phyloP scores from a whole-genome alignment of 2,113 vertebrate species.

The Zosterops hypoxanthus region DNA sequence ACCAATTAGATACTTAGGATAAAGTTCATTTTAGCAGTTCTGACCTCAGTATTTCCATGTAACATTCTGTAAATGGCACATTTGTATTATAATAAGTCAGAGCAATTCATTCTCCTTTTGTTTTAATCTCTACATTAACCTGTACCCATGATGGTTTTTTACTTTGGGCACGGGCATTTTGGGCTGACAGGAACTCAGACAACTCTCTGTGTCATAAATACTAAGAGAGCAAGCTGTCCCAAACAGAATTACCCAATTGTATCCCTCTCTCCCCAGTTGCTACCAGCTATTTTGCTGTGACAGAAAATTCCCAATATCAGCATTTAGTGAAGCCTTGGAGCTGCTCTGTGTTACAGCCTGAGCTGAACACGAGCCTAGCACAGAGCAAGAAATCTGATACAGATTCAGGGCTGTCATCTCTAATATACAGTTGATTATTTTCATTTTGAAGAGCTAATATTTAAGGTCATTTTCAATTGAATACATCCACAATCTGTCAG shows the following conservation, averaged over 20 bases:
- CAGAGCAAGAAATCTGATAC: background rate
- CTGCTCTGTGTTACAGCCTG: background rate
- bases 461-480: slow-evolving; percentile 32
- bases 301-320: background rate
- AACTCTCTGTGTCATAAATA: background rate
- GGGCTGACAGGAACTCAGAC: background rate
- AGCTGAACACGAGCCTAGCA: background rate
- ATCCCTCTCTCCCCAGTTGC: background rate
- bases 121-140: background rate
- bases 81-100: background rate
- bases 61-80: background rate
- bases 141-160: background rate
- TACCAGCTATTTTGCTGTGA: background rate
- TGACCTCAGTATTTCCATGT: background rate
- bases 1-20: slow-evolving; percentile 25
- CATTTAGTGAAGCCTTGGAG: background rate
- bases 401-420: slow-evolving; percentile 15
- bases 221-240: background rate
- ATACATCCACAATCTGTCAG: slow-evolving; percentile 23
- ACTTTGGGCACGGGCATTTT: background rate
- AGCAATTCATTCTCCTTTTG: background rate
- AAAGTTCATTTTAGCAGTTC: slow-evolving; percentile 4
- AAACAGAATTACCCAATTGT: background rate
- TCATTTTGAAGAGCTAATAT: slow-evolving; percentile 42
- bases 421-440: slow-evolving; percentile 33